Percentiles rank a stretch among this genome's conserved stretches.
These are phyloP conservation scores for Apis dorsata DNA, from an alignment of 1,140 invertebrate genomes.

Conservation along the genomic window DNA sequence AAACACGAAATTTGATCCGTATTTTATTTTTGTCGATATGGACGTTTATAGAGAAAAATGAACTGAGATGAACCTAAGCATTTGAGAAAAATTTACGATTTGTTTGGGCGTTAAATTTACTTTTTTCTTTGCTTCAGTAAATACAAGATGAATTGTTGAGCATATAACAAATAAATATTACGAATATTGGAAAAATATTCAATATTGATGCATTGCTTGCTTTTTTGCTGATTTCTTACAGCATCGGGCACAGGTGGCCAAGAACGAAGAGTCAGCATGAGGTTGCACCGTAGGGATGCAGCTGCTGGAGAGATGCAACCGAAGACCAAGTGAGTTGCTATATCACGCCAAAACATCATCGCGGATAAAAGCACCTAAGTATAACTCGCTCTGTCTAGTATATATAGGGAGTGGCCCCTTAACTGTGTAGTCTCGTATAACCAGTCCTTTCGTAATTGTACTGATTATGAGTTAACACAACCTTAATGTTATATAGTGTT, in stretches of 20 bases:
- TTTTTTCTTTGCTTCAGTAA: no score
- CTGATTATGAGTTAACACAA: neutral
- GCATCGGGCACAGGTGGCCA: constrained; percentile 74
- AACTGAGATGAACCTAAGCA: no score
- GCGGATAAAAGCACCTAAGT: constrained; percentile 47
- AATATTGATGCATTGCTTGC: constrained; percentile 60
- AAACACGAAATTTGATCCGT: no score
- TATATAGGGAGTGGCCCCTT: constrained; percentile 30
- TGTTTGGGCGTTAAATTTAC: no score
- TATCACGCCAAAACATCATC: constrained; percentile 28
- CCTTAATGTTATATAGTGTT: neutral
- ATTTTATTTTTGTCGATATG: no score
- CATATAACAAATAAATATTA: neutral
- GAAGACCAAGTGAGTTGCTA: constrained; percentile 79
- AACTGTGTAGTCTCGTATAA: constrained; percentile 20
- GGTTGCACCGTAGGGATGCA: constrained; percentile 75
- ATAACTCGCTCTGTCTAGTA: constrained; percentile 55
- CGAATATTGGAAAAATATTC: neutral
- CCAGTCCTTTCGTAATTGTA: constrained; percentile 10
- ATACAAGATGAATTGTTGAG: neutral
- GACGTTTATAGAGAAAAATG: no score
- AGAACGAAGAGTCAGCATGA: constrained; percentile 79
- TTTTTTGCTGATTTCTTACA: constrained; percentile 72
- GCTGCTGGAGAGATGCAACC: constrained; percentile 74
- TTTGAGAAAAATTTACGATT: no score